Conservation (phyloP, 2,888 invertebrate species). For the Drosophila colorata region DNA sequence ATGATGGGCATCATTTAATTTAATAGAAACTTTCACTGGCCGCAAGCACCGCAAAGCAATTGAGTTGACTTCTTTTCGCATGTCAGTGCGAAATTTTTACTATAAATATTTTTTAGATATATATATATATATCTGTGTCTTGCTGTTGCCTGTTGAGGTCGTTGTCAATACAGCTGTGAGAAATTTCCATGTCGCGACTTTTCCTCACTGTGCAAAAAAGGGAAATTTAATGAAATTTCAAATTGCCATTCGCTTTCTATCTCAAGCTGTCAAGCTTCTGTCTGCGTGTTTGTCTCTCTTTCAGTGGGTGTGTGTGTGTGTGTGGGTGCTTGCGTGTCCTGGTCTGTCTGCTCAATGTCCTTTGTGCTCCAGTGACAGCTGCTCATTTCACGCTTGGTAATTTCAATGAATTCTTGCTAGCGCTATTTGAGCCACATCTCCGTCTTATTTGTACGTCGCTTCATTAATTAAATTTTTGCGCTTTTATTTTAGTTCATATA, state of each 20-base stretch:
- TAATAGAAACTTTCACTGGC: constrained; percentile 55
- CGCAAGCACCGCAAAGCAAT: constrained; percentile 29
- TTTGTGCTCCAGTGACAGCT: constrained; percentile 77
- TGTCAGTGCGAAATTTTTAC: constrained; percentile 7
- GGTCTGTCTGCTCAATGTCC: constrained; percentile 59
- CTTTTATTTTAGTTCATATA: constrained; percentile 38
- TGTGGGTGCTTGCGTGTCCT: constrained; percentile 29
- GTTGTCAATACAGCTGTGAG: constrained; percentile 41
- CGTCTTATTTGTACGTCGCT: constrained; percentile 54
- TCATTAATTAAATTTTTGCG: constrained; percentile 69
- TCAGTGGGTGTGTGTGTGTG: constrained; percentile 11
- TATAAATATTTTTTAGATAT: no score
- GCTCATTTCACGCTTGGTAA: constrained; percentile 80
- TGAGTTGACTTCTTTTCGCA: constrained; percentile 14
- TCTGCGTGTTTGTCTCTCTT: constrained; percentile 28
- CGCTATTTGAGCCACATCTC: constrained; percentile 46
- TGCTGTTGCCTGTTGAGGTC: background rate
- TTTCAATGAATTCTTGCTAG: constrained; percentile 75
- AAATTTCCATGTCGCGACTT: constrained; percentile 46
- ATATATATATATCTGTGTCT: background rate
- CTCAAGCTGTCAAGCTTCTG: constrained; percentile 50
- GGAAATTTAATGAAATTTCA: constrained; percentile 81
- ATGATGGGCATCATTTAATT: constrained; percentile 62
- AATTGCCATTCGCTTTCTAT: constrained; percentile 71
- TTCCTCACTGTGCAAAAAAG: constrained; percentile 44